phyloP scores from a whole-genome alignment of 92 coral and sea anemone species.

The Heteractis magnifica region DNA sequence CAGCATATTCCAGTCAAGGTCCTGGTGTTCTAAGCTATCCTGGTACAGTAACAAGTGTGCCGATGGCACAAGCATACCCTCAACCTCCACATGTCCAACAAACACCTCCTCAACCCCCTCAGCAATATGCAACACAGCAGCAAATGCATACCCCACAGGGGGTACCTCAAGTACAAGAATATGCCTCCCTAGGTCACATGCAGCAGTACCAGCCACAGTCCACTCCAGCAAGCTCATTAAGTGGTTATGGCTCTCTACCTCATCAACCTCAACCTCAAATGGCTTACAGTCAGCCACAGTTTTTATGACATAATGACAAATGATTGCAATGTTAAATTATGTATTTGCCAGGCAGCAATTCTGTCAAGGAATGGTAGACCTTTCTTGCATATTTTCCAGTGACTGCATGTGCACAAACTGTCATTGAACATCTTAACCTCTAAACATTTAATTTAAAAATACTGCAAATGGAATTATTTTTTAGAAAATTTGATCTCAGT shows the following conservation, averaged over 20 bases:
- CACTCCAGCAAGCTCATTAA: conserved; percentile 34
- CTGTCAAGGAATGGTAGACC: too few relatives aligned
- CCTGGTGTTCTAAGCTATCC: conserved; percentile 73
- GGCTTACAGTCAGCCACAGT: conserved; percentile 77
- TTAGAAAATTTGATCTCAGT: too few relatives aligned
- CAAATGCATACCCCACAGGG: conserved; percentile 52
- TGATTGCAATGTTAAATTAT: not conserved
- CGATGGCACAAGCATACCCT: conserved; percentile 46
- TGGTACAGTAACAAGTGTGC: conserved; percentile 34
- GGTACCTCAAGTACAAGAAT: conserved; percentile 27
- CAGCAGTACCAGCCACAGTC: conserved; percentile 68
- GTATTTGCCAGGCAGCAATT: too few relatives aligned
- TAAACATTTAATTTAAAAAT: too few relatives aligned
- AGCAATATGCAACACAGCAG: conserved; percentile 48
- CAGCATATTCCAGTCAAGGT: conserved; percentile 80
- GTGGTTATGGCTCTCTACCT: conserved; percentile 53
- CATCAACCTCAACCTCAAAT: conserved; percentile 79
- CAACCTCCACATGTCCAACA: conserved; percentile 52
- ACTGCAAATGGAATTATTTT: too few relatives aligned
- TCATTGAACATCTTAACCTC: too few relatives aligned
- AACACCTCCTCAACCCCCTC: conserved; percentile 44
- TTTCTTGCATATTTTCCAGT: too few relatives aligned
- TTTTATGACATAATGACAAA: conserved; percentile 37
- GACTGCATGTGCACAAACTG: too few relatives aligned
- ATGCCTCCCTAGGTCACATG: conserved; percentile 27